Evolutionary conservation across 2,888 invertebrate species (phyloP), one percentile per base, ranked within the genome.

Genomic region (Tillus elongatus): DNA sequence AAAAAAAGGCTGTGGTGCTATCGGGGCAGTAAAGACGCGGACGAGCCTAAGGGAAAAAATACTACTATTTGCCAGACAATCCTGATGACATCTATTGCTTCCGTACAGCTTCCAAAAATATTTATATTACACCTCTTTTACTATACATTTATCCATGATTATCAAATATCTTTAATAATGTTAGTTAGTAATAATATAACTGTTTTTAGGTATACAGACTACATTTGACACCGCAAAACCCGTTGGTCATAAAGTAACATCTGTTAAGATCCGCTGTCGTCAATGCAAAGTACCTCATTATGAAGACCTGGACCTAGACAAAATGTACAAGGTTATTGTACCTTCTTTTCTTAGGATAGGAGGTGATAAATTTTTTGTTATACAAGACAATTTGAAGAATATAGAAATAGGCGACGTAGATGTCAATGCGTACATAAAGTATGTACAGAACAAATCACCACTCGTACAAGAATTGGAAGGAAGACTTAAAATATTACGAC

Each of bases 341-440:
- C 70, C 74, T 30, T 69, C 70, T 46, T 85, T 77, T 54, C 60
- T 84, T 36, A 70, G 71, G 1, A 68, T 67, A 24, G 86, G 85
- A 8, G 86, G 86, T 30, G 82, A 84, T 54, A 81, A 80, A 0
- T 83, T 71, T 54, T 51, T 64, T 39, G 66, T 71, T 51, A 47
- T 79, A 26, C 54, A 66, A 0, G 56, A 72, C 0, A 67, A 74
- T 50, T 58, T 74, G 11, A 60, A 68, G 40, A 74, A 77, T 53
- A 37, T 68, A 13, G 52, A 58, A 31, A 58, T 60, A 31, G 69
- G 76, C 15, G 61, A 58, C 0, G 44, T 71, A 0, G 80, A 81
- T 54, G 68, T 73, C 43, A 72, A 74, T 42, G 63, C 71, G 46
- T 57, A 76, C 39, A 66, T 67, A 38, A 54, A 63, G 1, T 75